Percentiles rank a stretch among this genome's conserved stretches.
Evolutionary conservation across 2,113 vertebrate species (phyloP).

Genomic region (Ailurus styani): DNA sequence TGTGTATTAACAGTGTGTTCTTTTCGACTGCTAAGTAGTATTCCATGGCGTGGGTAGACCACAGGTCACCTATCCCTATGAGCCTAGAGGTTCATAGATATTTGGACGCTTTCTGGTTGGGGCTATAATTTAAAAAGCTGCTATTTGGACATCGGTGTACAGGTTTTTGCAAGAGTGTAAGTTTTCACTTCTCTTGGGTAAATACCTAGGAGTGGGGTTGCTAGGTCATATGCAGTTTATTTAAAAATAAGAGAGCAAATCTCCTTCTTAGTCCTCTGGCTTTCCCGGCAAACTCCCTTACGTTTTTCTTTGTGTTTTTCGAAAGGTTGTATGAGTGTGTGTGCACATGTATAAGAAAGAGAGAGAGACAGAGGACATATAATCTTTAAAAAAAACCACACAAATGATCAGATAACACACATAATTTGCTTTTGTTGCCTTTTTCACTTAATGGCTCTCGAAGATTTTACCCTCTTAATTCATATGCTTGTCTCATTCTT

Average conservation of each 20-base stretch:
- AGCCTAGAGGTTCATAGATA: background rate
- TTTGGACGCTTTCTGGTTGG: background rate
- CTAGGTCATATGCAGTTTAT: background rate
- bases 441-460: background rate
- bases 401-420: background rate
- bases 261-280: background rate
- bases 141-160: background rate
- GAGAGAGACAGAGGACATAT: background rate
- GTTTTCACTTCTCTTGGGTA: background rate
- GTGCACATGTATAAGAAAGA: too few relatives aligned
- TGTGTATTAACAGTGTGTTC: background rate
- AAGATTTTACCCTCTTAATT: background rate
- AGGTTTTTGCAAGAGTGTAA: background rate
- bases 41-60: background rate
- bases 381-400: background rate
- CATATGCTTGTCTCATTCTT: background rate
- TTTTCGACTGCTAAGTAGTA: background rate
- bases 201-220: background rate
- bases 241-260: background rate
- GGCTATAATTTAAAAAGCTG: background rate
- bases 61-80: background rate
- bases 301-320: background rate
- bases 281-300: background rate
- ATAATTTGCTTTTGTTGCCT: background rate
- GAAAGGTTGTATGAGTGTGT: background rate